phyloP scores from a whole-genome alignment of 2,888 invertebrate genomes.

The Mechanitis mazaeus region DNA sequence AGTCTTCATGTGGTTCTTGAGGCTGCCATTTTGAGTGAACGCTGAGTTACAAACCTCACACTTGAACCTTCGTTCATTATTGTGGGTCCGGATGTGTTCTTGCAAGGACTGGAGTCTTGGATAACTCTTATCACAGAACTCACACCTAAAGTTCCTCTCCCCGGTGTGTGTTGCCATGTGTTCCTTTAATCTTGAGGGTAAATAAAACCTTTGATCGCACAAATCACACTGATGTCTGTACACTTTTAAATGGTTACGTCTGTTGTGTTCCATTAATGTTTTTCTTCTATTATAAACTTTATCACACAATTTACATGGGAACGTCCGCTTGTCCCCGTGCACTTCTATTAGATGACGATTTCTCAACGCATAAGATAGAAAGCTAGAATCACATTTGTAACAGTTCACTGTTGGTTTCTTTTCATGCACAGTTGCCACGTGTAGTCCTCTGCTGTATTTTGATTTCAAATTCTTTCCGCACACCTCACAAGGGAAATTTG shows the following conservation, averaged over 20 bases:
- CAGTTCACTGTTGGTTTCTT: slow-evolving; percentile 63
- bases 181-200: slow-evolving; percentile 61
- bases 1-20: slow-evolving; percentile 76
- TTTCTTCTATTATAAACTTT: slow-evolving; percentile 62
- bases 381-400: slow-evolving; percentile 60
- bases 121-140: slow-evolving; percentile 77
- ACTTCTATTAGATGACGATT: slow-evolving; percentile 60
- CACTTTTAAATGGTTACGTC: slow-evolving; percentile 59
- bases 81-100: slow-evolving; percentile 75
- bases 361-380: slow-evolving; percentile 55
- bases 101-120: slow-evolving; percentile 75
- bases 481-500: slow-evolving; percentile 66
- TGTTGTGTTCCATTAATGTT: slow-evolving; percentile 58
- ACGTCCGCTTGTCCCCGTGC: slow-evolving; percentile 60
- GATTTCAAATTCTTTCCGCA: slow-evolving; percentile 67
- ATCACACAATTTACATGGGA: slow-evolving; percentile 60
- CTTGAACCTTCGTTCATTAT: slow-evolving; percentile 69
- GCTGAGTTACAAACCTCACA: slow-evolving; percentile 72
- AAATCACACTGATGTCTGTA: slow-evolving; percentile 61
- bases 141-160: slow-evolving; percentile 72
- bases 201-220: slow-evolving; percentile 64
- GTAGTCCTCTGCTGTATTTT: slow-evolving; percentile 56
- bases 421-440: slow-evolving; percentile 60
- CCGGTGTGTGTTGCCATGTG: slow-evolving; percentile 75
- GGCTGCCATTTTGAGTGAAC: slow-evolving; percentile 74